Conservation (phyloP, 2,888 invertebrate species). For the Stenurella melanura region DNA sequence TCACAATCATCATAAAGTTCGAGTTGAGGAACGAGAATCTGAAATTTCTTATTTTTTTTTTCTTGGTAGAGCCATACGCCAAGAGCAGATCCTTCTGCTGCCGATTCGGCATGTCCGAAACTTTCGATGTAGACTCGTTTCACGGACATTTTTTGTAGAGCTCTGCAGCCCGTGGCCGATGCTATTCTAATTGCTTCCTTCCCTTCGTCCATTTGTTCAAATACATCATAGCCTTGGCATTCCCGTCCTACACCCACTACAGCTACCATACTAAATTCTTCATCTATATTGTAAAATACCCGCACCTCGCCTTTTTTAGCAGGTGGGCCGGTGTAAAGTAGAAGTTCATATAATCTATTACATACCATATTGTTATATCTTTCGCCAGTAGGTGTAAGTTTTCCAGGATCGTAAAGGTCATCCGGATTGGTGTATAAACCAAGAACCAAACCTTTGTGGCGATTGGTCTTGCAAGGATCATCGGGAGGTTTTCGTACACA, state of each 20-base stretch:
- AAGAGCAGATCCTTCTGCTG: slow-evolving; percentile 85
- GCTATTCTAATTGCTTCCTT: slow-evolving; percentile 85
- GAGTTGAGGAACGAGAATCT: slow-evolving; percentile 72
- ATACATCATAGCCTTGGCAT: slow-evolving; percentile 79
- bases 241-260: slow-evolving; percentile 85
- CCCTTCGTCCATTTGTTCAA: slow-evolving; percentile 84
- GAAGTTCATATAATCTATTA: slow-evolving; percentile 76
- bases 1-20: slow-evolving; percentile 80
- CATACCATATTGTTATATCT: slow-evolving; percentile 76
- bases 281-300: slow-evolving; percentile 80
- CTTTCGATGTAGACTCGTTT: slow-evolving; percentile 82
- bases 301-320: slow-evolving; percentile 77
- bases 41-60: slow-evolving; percentile 73
- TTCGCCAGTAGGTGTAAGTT: slow-evolving; percentile 78
- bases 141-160: slow-evolving; percentile 76
- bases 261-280: slow-evolving; percentile 80
- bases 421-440: slow-evolving; percentile 79
- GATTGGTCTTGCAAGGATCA: slow-evolving; percentile 63
- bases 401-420: slow-evolving; percentile 75
- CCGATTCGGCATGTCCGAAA: slow-evolving; percentile 85
- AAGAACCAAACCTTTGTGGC: slow-evolving; percentile 76
- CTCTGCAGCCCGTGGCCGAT: slow-evolving; percentile 78
- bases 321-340: slow-evolving; percentile 72
- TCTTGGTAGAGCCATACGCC: slow-evolving; percentile 84
- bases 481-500: slow-evolving; percentile 50